Base-by-base conservation (phyloP, 1,140 invertebrate species). In the Bombus cullumanus region DNA sequence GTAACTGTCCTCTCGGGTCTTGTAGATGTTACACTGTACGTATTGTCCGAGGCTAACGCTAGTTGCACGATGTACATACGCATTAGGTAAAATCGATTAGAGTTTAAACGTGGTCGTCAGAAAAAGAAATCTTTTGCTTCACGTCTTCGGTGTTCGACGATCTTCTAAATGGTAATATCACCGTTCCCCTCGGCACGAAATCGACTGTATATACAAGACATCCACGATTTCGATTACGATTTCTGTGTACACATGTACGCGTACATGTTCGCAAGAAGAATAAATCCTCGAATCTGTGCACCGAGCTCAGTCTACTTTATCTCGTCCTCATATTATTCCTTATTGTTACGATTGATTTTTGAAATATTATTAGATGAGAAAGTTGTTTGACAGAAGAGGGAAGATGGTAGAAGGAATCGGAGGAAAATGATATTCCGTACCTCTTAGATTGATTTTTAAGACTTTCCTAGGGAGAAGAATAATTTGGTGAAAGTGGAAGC, bases 281-380 rank as follows among this genome's bases (percentile, higher is more conserved):
- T 93, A 93, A 93, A 93, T 73, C 89, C 81, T 92, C 83, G 87
- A 91, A 89, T 89, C 90, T 92, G 87, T 92, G 92, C 82, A 88
- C 91, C 85, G 74, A 81, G 86, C 4, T 18, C 22, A 39, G 68
- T 80, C 73, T 34, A 68, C 18, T 78, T 77, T 10, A 41, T 31
- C n/a, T 41, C 0, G 37, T 75, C 25, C 18, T 41, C 31, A 15
- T 62, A 62, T 12, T 13, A n/a, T 62, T 62, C 12, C 28, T 62
- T 28, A 13, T 12, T 28, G 59, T n/a, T 28, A 9, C 59, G 12
- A 62, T n/a, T n/a, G 59, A 13, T n/a, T 10, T 34, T 53, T 53
- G 18, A 53, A 53, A 22, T 53, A 53, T 53, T 53, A 53, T 53
- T 53, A 22, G 18, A 53, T 53, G 18, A 22, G 1, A 53, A 6